Base-by-base conservation (phyloP, 2,797 vertebrate genomes). In the Thaleichthys pacificus region DNA sequence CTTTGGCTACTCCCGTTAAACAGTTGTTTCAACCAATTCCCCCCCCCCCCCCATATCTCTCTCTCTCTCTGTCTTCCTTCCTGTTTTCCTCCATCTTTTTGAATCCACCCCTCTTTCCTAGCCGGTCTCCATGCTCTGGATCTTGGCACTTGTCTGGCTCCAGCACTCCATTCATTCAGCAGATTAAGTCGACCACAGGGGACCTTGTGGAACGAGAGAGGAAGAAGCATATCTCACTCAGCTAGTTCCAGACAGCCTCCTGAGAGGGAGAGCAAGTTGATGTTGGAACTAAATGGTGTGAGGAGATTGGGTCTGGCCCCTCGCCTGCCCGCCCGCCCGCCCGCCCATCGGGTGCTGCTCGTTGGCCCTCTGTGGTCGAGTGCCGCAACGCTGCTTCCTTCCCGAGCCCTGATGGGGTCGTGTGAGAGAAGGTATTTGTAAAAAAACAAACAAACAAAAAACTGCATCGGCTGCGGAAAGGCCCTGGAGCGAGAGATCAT, bases 141-240 rank as follows among this genome's bases (percentile, higher is more conserved):
- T 71, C 72, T 30, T 14, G 56, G 26, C 72, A 60, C 78, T 71
- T 66, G 61, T 24, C 63, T 56, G 66, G 58, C 42, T 57, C 47
- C 19, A 72, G 74, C 76, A 70, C 58, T 60, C 72, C 24, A 75
- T 83, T 72, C 77, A 71, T 74, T 74, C 49, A 30, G 66, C 74
- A 87, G 78, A 91, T 89, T 88, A 88, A 69, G 74, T 73, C 24
- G 76, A 73, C 85, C 83, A 61, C 78, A 24, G 83, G 84, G 79
- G 87, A 77, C 67, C 32, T 72, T 64, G 19, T 24, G 22, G 63
- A n/a, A 68, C 66, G 57, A 77, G 17, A 68, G 58, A 19, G 22
- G 26, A 30, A 75, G 74, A 79, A 84, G 85, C 80, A 69, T 77
- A 70, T 80, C 79, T 72, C 72, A 74, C 79, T 73, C 78, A 70